A percentile compares a stretch with the other conserved stretches of the same genome.
phyloP scores from a whole-genome alignment of 1,140 invertebrate species.

The Choristoneura fumiferana region DNA sequence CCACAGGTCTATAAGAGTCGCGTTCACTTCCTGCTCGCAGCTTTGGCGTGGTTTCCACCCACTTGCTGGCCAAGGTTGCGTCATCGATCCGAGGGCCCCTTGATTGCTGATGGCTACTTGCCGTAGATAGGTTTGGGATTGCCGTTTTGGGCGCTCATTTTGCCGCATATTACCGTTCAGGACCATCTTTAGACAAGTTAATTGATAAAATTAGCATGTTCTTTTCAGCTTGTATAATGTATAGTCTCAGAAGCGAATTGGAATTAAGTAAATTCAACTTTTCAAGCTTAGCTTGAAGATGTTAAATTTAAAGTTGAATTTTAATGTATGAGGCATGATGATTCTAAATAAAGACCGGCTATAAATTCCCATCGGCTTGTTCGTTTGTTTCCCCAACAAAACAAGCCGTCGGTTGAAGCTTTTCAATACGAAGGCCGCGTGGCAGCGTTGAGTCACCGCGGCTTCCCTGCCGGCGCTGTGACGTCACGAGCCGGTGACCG shows the following conservation, averaged over 20 bases:
- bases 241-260: too few species aligned
- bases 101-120: background rate
- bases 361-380: background rate
- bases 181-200: background rate
- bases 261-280: too few species aligned
- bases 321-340: background rate
- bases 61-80: constrained; percentile 38
- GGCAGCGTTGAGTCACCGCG: constrained; percentile 12
- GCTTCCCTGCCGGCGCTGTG: constrained; percentile 15
- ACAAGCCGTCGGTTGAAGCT: constrained; percentile 7
- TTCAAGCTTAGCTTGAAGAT: too few species aligned
- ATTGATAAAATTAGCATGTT: background rate
- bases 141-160: constrained; percentile 2
- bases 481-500: constrained; percentile 16
- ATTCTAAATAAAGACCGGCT: background rate
- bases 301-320: too few species aligned
- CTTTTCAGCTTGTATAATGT: too few species aligned
- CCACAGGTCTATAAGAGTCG: constrained; percentile 22
- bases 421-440: constrained; percentile 16
- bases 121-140: background rate
- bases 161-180: background rate
- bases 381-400: constrained; percentile 10
- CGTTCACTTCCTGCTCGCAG: constrained; percentile 29
- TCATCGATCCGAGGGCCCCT: constrained; percentile 37
- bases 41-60: constrained; percentile 24